These are phyloP conservation scores for Brachyhypopomus occidentalis DNA, from an alignment of 2,113 vertebrate species.

Conservation along the genomic window DNA sequence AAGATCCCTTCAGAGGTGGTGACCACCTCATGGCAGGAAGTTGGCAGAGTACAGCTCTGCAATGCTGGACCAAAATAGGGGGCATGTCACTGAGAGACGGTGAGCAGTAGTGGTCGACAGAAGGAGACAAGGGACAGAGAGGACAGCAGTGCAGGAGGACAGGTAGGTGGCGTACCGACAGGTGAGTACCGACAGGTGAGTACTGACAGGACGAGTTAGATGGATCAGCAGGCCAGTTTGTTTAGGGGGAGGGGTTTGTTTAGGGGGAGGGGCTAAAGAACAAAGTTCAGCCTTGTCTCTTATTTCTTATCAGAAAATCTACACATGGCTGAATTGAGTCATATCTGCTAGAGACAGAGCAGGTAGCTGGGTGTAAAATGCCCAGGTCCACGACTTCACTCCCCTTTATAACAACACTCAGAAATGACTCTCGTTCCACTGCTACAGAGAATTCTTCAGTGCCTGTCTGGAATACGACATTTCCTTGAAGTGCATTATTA, in stretches of 20 bases:
- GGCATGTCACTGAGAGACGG: slow-evolving; percentile 37
- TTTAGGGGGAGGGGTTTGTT: neutral
- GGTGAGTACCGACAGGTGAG: slow-evolving; percentile 16
- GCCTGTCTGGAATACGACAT: too few relatives aligned
- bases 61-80: slow-evolving; percentile 68
- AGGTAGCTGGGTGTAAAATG: too few relatives aligned
- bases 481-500: too few relatives aligned
- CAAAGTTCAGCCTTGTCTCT: too few relatives aligned
- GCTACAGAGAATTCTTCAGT: too few relatives aligned
- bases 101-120: neutral
- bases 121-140: slow-evolving; percentile 35
- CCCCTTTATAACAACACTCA: too few relatives aligned
- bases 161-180: slow-evolving; percentile 8
- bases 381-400: too few relatives aligned
- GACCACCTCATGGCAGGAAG: slow-evolving; percentile 78
- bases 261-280: too few relatives aligned
- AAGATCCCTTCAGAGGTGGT: slow-evolving; percentile 80
- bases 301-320: too few relatives aligned
- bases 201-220: slow-evolving; percentile 1
- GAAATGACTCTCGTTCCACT: too few relatives aligned
- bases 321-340: too few relatives aligned
- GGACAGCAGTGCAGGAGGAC: slow-evolving; percentile 15
- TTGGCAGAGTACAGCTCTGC: slow-evolving; percentile 72
- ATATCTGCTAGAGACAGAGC: too few relatives aligned
- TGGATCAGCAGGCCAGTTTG: slow-evolving; percentile 1